A percentile compares a stretch with the other conserved stretches of the same genome.
phyloP scores from a whole-genome alignment of 2,888 invertebrate genomes.

The Brenthis daphne region DNA sequence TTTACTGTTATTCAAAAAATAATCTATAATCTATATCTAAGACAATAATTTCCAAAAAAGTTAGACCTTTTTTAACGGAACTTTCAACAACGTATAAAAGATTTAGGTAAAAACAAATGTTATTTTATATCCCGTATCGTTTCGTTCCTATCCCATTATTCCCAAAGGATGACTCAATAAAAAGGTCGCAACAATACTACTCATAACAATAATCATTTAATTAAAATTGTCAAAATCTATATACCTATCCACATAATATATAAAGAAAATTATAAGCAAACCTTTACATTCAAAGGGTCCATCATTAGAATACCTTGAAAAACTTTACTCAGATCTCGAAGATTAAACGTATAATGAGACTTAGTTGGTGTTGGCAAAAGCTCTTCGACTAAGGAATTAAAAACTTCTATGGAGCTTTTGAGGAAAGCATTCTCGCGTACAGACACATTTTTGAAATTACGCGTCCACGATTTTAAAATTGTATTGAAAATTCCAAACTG shows the following conservation, averaged over 20 bases:
- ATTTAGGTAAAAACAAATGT: too few species aligned
- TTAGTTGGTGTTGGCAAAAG: slow-evolving; percentile 94
- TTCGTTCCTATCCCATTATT: too few species aligned
- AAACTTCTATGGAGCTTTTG: slow-evolving; percentile 85
- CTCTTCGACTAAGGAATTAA: slow-evolving; percentile 84
- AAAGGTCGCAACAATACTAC: too few species aligned
- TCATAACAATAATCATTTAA: too few species aligned
- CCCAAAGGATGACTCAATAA: too few species aligned
- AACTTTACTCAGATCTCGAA: slow-evolving; percentile 92
- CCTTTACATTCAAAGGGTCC: slow-evolving; percentile 83
- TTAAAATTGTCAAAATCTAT: too few species aligned
- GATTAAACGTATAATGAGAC: slow-evolving; percentile 95
- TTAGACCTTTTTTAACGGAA: too few species aligned
- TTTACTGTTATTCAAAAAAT: too few species aligned
- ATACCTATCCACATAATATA: neutral
- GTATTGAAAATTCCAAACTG: slow-evolving; percentile 84
- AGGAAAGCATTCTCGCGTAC: slow-evolving; percentile 79
- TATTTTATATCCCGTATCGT: too few species aligned
- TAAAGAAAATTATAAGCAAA: slow-evolving; percentile 55
- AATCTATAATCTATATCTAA: too few species aligned
- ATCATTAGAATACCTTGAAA: slow-evolving; percentile 91
- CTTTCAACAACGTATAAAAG: too few species aligned
- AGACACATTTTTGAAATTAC: slow-evolving; percentile 55
- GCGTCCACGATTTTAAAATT: slow-evolving; percentile 87
- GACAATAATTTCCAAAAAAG: too few species aligned